Conservation (phyloP, 1,140 invertebrate species). For the Aporrectodea caliginosa region DNA sequence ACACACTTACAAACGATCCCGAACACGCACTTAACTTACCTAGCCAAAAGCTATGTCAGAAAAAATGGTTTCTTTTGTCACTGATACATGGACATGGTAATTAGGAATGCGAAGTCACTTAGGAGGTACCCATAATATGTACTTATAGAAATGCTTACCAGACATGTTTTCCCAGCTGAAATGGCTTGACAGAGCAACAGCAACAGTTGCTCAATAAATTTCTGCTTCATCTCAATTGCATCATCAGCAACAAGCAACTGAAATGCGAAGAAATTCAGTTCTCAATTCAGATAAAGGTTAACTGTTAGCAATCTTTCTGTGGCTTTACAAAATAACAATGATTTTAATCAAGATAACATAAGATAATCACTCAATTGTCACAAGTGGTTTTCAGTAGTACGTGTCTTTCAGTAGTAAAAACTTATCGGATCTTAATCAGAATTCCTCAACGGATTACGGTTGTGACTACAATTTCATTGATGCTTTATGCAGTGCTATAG, state of each 20-base stretch:
- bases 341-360: neutral
- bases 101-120: no score
- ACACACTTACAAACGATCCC: neutral
- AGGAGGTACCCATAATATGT: neutral
- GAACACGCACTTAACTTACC: no score
- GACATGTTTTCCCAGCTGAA: neutral
- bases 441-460: no score
- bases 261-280: neutral
- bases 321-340: no score
- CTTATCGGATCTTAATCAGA: no score
- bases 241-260: neutral
- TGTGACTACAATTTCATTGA: no score
- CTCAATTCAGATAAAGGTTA: neutral
- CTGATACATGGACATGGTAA: no score
- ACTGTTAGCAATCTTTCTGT: neutral
- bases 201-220: neutral
- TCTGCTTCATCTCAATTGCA: neutral
- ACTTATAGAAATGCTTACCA: neutral
- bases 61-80: no score
- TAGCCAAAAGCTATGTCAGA: no score
- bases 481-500: no score
- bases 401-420: no score
- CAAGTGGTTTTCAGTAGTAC: neutral
- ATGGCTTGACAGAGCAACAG: neutral
- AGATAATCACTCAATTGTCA: neutral